Conservation (phyloP, 1,140 invertebrate species). For the Teleogryllus occipitalis region DNA sequence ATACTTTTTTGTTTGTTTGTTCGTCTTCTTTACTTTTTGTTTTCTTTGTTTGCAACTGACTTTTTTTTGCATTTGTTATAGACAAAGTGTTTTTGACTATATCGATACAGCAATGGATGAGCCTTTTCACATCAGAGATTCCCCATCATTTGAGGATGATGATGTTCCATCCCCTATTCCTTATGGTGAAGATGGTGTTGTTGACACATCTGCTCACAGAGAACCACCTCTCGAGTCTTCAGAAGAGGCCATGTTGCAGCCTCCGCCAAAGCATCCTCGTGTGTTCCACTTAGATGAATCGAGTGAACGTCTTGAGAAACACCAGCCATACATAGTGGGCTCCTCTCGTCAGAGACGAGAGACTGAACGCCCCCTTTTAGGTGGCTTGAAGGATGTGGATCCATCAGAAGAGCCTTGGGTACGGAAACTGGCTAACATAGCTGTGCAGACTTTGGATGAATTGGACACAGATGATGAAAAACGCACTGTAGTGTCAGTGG, state of each 20-base stretch:
- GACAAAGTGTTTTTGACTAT: neutral
- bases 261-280: neutral
- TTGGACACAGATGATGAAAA: slow-evolving; percentile 34
- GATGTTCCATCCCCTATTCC: neutral
- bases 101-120: neutral
- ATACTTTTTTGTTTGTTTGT: no score
- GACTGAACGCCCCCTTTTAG: neutral
- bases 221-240: neutral
- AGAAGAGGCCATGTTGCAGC: neutral
- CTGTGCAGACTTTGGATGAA: slow-evolving; percentile 32
- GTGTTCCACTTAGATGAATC: neutral
- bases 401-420: slow-evolving; percentile 26
- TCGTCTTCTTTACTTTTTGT: no score
- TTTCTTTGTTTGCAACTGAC: no score
- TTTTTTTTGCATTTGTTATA: neutral
- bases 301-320: neutral
- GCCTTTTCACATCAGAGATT: neutral
- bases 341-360: slow-evolving; percentile 14
- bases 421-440: slow-evolving; percentile 32
- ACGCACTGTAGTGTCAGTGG: slow-evolving; percentile 32
- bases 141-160: neutral
- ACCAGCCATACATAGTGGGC: neutral
- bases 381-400: slow-evolving; percentile 16
- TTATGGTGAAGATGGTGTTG: neutral
- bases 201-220: neutral